Evolutionary conservation across 2,797 vertebrate genomes (phyloP).

Genomic region (Anguilla anguilla): DNA sequence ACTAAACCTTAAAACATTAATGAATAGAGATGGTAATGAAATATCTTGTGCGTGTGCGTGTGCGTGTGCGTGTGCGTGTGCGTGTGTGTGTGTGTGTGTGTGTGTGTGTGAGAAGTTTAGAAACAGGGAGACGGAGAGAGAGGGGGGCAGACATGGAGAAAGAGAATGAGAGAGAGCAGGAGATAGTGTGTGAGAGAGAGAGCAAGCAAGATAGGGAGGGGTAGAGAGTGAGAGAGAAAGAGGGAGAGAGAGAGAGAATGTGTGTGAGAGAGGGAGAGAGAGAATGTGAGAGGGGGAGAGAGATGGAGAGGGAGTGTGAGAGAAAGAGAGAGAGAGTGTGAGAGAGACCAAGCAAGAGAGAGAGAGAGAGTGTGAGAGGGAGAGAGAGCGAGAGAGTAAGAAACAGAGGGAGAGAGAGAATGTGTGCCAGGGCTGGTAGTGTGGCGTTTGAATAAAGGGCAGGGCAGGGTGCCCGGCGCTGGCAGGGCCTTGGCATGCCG

Average conservation of each 20-base stretch:
- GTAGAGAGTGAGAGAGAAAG: neutral
- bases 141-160: slow-evolving; percentile 41
- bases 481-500: slow-evolving; percentile 77
- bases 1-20: too few species aligned
- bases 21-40: too few species aligned
- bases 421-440: slow-evolving; percentile 57
- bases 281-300: slow-evolving; percentile 29
- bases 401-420: slow-evolving; percentile 53
- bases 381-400: slow-evolving; percentile 35
- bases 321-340: neutral
- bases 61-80: neutral
- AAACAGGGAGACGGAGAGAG: slow-evolving; percentile 42
- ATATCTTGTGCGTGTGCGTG: neutral
- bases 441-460: slow-evolving; percentile 76
- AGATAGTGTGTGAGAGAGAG: neutral
- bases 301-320: neutral
- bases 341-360: neutral
- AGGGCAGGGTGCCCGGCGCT: slow-evolving; percentile 76
- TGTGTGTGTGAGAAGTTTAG: neutral
- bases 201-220: slow-evolving; percentile 27
- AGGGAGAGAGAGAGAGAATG: slow-evolving; percentile 17
- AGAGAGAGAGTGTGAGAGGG: slow-evolving; percentile 35
- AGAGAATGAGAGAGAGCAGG: neutral
- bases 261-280: neutral
- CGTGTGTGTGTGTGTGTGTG: neutral